A percentile compares a stretch with the other conserved stretches of the same genome.
phyloP scores from a whole-genome alignment of 2,797 vertebrate genomes.

The Heteromormyrus szaboi region DNA sequence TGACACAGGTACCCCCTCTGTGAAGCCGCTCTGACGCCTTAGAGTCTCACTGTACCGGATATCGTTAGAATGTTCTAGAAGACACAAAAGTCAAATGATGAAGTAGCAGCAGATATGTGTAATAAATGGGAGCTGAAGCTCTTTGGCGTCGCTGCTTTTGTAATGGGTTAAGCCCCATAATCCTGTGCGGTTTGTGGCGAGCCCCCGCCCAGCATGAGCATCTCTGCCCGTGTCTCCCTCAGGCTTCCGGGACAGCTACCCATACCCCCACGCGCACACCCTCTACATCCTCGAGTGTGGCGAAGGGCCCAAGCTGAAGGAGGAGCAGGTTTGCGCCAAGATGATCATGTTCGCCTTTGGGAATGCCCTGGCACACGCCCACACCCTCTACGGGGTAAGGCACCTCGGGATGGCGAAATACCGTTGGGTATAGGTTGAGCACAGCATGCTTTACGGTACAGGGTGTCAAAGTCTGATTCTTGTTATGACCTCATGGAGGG shows the following conservation, averaged over 20 bases:
- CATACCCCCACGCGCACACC: constrained; percentile 78
- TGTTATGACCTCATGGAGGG: not conserved
- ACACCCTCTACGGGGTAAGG: constrained; percentile 71
- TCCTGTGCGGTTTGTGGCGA: not conserved
- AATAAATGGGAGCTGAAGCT: not conserved
- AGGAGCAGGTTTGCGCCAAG: constrained; percentile 80
- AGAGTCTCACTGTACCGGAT: not conserved
- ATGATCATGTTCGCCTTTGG: constrained; percentile 88
- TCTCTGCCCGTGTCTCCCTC: not conserved
- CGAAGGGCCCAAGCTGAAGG: constrained; percentile 52
- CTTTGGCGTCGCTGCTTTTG: not conserved
- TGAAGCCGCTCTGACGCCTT: not conserved
- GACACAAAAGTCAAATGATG: not conserved
- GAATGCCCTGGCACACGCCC: constrained; percentile 78
- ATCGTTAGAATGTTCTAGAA: not conserved
- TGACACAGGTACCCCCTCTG: constrained; percentile 57
- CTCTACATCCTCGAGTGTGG: constrained; percentile 70
- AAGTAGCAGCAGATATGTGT: not conserved
- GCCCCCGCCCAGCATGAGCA: not conserved
- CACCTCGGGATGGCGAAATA: not conserved
- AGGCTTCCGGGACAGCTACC: constrained; percentile 78
- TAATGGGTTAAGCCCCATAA: not conserved
- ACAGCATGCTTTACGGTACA: not conserved
- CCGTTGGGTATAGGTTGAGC: not conserved
- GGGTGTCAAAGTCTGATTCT: not conserved